Conservation (phyloP, 2,113 vertebrate genomes). For the Hyperopisus bebe region DNA sequence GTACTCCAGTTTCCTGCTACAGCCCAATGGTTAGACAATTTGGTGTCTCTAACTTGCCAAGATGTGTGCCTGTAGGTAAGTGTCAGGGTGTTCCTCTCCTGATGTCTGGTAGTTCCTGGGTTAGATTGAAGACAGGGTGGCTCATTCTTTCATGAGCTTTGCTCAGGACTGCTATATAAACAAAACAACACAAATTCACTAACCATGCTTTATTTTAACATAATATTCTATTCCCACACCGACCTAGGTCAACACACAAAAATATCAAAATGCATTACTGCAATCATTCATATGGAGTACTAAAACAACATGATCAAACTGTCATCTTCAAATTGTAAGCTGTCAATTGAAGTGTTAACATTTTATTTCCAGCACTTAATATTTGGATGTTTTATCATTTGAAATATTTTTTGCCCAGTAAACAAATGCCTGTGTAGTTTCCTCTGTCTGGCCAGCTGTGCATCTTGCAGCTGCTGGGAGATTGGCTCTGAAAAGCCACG, state of each 20-base stretch:
- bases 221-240: neutral
- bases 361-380: neutral
- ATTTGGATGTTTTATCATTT: neutral
- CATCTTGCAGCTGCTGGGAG: neutral
- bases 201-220: neutral
- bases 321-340: neutral
- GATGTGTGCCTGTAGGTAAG: neutral
- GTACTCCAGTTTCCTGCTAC: neutral
- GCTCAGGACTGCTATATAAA: neutral
- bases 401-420: neutral
- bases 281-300: neutral
- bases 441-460: neutral
- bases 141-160: neutral
- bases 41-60: neutral
- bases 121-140: neutral
- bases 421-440: neutral
- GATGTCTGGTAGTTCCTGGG: neutral
- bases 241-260: neutral
- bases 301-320: neutral
- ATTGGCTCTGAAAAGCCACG: neutral
- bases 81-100: neutral
- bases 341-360: neutral
- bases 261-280: neutral
- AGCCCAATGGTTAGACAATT: neutral
- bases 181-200: neutral